Percentiles rank a stretch among this genome's conserved stretches.
phyloP scores from a whole-genome alignment of 1,140 invertebrate species.

The Lerema accius region DNA sequence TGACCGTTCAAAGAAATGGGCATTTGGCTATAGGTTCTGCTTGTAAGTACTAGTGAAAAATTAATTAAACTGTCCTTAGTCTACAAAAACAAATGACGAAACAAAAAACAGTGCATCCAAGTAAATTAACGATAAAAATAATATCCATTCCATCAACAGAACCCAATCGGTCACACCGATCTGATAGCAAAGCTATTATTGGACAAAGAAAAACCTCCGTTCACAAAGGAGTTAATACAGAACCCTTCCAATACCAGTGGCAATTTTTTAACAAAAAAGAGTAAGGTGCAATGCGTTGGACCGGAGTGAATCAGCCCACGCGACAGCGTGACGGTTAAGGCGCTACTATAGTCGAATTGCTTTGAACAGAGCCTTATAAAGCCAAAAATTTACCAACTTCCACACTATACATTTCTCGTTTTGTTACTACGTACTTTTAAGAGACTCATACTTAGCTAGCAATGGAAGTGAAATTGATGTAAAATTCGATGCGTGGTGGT shows the following conservation, averaged over 20 bases:
- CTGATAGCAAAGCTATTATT: conserved; percentile 21
- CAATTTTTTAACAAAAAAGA: conserved; percentile 48
- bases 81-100: no score
- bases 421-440: neutral
- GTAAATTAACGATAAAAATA: conserved; percentile 19
- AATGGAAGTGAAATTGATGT: conserved; percentile 27
- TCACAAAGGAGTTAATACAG: conserved; percentile 37
- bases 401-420: conserved; percentile 25
- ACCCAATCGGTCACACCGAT: conserved; percentile 16
- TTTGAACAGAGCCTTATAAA: conserved; percentile 15
- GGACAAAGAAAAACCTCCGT: conserved; percentile 21
- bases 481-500: neutral
- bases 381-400: conserved; percentile 15
- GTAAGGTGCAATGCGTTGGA: conserved; percentile 60
- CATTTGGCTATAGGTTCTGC: no score
- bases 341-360: conserved; percentile 46
- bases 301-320: conserved; percentile 67
- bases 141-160: conserved; percentile 29
- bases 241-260: conserved; percentile 44
- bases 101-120: conserved; percentile 21
- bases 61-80: no score
- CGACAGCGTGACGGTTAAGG: conserved; percentile 68
- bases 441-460: neutral
- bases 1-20: no score
- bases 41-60: no score